These are phyloP conservation scores for Sapayoa aenigma DNA, from an alignment of 2,113 vertebrate species.

Conservation along the genomic window DNA sequence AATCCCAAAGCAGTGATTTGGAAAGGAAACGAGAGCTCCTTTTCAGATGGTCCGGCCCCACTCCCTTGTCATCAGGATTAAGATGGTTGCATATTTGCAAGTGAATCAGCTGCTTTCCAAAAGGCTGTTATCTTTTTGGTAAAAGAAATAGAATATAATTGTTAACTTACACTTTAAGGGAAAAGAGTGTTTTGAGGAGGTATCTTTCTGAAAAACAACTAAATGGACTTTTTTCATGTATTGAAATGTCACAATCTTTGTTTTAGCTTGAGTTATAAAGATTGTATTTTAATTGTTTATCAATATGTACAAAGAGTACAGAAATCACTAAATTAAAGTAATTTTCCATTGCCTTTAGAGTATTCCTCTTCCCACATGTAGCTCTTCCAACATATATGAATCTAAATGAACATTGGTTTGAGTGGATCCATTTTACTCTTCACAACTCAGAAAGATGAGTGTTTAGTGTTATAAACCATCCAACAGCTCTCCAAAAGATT, in stretches of 20 bases:
- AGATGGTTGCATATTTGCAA: constrained; percentile 53
- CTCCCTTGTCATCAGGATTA: constrained; percentile 55
- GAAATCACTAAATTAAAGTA: neutral
- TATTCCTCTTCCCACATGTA: neutral
- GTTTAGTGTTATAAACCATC: neutral
- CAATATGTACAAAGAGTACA: neutral
- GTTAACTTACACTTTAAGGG: neutral
- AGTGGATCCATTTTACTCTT: neutral
- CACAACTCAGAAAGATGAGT: neutral
- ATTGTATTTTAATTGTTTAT: neutral
- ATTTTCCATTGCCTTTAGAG: neutral
- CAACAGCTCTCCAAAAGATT: neutral
- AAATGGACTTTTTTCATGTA: neutral
- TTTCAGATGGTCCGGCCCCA: constrained; percentile 43
- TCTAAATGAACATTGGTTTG: neutral
- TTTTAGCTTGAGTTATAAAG: neutral
- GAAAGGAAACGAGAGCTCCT: constrained; percentile 44
- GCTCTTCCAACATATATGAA: neutral
- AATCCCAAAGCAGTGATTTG: constrained; percentile 49
- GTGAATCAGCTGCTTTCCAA: constrained; percentile 52
- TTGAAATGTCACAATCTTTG: constrained; percentile 25
- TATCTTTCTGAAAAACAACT: neutral
- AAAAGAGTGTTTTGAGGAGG: neutral
- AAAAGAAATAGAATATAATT: neutral
- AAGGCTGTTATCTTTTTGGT: constrained; percentile 21